Conservation (phyloP, 2,888 invertebrate species). For the Bruchidius siliquastri region DNA sequence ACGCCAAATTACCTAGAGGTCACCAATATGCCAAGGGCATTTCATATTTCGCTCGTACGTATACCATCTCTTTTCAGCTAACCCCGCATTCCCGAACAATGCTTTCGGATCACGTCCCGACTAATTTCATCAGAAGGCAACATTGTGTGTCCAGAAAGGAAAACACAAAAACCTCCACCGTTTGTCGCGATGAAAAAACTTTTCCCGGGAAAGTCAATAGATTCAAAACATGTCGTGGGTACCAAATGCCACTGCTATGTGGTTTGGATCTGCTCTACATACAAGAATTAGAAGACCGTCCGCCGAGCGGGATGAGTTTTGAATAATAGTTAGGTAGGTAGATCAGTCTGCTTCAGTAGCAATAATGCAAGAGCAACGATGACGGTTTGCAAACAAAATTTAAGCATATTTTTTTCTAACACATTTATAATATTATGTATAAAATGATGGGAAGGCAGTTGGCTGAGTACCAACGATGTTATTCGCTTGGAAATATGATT, state of each 20-base stretch:
- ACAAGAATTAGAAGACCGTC: not conserved
- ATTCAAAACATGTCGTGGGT: not conserved
- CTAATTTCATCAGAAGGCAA: not conserved
- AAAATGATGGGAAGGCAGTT: no score
- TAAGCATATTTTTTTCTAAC: no score
- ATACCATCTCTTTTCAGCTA: not conserved
- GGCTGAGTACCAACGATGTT: no score
- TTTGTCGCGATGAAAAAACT: not conserved
- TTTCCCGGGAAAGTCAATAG: not conserved
- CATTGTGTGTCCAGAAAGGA: not conserved
- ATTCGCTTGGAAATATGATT: no score
- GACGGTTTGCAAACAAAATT: no score
- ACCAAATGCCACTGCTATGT: not conserved
- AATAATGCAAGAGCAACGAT: no score
- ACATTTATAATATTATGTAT: no score
- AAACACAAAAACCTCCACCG: not conserved
- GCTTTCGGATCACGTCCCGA: not conserved
- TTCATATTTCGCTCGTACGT: not conserved
- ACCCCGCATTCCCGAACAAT: not conserved
- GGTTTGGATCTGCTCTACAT: not conserved
- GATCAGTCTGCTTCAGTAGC: no score
- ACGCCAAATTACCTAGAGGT: no score
- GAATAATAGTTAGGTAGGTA: no score
- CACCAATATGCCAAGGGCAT: not conserved
- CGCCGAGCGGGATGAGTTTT: no score